These are phyloP conservation scores for Amazona ochrocephala DNA, from an alignment of 2,797 vertebrate species.

Conservation along the genomic window DNA sequence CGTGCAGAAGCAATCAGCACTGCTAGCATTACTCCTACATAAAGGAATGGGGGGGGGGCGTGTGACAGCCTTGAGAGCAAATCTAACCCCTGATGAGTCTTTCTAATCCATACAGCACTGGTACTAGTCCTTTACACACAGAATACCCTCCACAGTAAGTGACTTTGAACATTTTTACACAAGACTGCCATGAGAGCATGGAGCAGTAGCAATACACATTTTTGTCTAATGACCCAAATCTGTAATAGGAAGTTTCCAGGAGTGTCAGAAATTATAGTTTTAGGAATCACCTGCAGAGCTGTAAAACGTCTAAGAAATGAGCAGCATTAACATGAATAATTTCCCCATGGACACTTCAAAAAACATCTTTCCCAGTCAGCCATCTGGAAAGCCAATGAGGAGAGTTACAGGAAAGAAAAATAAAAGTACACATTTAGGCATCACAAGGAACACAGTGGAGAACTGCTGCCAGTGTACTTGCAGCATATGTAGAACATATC, in stretches of 20 bases:
- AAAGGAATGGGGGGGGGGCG: neutral
- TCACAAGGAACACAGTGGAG: neutral
- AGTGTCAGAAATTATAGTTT: neutral
- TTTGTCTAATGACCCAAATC: neutral
- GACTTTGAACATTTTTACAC: neutral
- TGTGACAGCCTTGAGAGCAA: neutral
- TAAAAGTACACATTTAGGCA: neutral
- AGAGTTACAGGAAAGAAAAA: neutral
- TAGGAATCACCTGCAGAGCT: neutral
- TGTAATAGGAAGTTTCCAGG: neutral
- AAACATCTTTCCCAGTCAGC: neutral
- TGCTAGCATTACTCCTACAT: neutral
- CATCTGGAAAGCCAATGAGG: neutral
- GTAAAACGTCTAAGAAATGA: neutral
- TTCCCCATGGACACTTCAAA: neutral
- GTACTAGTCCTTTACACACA: neutral
- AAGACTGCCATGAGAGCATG: neutral
- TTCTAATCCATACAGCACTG: neutral
- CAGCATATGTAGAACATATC: neutral
- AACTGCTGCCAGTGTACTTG: neutral
- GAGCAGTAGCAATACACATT: neutral
- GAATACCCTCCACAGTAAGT: neutral
- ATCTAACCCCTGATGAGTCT: neutral
- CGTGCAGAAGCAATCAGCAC: neutral
- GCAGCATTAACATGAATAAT: neutral